phyloP scores from a whole-genome alignment of 2,888 invertebrate genomes.

The Drosophila lacicola region DNA sequence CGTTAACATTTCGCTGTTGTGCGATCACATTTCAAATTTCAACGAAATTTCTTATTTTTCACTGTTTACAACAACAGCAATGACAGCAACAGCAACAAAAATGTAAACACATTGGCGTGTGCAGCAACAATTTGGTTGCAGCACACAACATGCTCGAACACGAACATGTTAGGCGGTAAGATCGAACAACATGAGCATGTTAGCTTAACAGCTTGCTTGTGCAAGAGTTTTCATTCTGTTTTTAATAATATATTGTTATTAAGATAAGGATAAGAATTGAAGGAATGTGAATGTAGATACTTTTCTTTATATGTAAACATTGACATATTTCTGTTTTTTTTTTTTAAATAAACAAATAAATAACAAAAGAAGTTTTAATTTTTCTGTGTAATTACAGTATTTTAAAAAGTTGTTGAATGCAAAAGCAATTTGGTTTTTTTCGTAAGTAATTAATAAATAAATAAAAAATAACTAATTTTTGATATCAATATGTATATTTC shows the following conservation, averaged over 20 bases:
- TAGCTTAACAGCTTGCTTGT: slow-evolving; percentile 10
- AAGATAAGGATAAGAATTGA: neutral
- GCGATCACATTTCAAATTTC: slow-evolving; percentile 51
- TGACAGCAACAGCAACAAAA: slow-evolving; percentile 10
- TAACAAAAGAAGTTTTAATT: too few species aligned
- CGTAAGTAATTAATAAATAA: too few species aligned
- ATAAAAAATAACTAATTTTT: too few species aligned
- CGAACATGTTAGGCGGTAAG: slow-evolving; percentile 25
- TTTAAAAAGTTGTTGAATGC: too few species aligned
- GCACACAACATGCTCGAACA: slow-evolving; percentile 12
- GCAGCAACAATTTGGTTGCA: slow-evolving; percentile 13
- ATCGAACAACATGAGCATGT: neutral
- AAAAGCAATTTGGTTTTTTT: too few species aligned
- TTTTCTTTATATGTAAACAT: too few species aligned
- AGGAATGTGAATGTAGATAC: too few species aligned
- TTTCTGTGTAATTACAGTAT: too few species aligned
- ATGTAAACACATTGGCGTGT: slow-evolving; percentile 28
- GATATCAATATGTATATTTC: neutral
- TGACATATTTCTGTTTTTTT: too few species aligned
- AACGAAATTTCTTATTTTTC: slow-evolving; percentile 32
- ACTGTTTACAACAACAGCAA: slow-evolving; percentile 11
- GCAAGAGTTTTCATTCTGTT: too few species aligned
- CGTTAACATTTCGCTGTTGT: slow-evolving; percentile 41
- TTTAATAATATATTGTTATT: too few species aligned
- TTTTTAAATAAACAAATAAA: too few species aligned